phyloP scores from a whole-genome alignment of 23 tunicate genomes.

The Styela clava region DNA sequence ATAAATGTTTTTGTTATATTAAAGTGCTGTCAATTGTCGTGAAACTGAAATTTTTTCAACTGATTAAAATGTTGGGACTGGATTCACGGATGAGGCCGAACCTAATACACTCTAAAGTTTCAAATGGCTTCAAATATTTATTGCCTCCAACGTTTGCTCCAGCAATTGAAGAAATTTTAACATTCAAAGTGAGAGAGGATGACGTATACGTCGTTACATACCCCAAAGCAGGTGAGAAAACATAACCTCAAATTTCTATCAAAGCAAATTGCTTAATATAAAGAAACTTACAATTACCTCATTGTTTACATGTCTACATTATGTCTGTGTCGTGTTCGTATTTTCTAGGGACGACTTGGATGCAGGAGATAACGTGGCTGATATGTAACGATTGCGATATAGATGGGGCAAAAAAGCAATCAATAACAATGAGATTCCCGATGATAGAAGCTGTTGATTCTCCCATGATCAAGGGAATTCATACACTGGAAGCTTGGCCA shows the following conservation, averaged over 20 bases:
- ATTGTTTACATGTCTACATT: no score
- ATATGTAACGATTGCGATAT: constrained; percentile 6
- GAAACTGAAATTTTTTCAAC: constrained; percentile 5
- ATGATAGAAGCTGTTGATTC: background rate
- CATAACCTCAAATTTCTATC: no score
- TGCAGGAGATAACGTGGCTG: constrained; percentile 22
- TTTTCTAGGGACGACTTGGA: constrained; percentile 20
- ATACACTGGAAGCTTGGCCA: constrained; percentile 13
- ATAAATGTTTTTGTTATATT: no score
- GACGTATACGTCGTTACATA: constrained; percentile 24
- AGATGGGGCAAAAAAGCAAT: background rate
- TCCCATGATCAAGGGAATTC: background rate
- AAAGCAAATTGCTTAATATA: no score
- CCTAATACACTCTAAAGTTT: background rate
- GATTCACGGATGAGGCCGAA: background rate
- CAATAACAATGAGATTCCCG: background rate
- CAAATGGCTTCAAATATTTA: background rate
- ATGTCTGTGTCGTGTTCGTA: no score
- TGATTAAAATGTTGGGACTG: background rate
- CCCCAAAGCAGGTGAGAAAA: constrained; percentile 28
- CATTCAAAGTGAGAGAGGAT: constrained; percentile 9
- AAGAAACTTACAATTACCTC: no score
- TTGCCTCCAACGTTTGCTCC: background rate
- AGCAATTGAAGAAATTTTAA: background rate
- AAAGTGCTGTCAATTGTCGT: no score